Evolutionary conservation across 2,113 vertebrate species (phyloP).

Genomic region (Corvus moneduloides): DNA sequence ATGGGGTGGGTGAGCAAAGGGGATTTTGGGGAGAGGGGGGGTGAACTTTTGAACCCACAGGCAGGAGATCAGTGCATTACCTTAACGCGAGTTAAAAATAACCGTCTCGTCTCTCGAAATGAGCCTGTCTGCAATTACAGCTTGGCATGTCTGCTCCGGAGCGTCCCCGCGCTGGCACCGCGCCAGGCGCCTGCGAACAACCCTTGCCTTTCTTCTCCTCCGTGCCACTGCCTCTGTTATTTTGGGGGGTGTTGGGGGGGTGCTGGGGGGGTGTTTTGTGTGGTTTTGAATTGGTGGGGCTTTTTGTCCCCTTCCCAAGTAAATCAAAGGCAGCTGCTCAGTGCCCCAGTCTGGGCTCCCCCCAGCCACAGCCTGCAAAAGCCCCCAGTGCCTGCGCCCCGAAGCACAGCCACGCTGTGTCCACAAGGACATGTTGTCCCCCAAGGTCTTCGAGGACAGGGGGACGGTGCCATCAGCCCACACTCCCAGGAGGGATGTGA

Average conservation of each 20-base stretch:
- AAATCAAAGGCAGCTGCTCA: not conserved
- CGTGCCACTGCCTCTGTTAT: not conserved
- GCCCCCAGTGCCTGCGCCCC: not conserved
- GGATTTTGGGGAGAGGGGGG: not conserved
- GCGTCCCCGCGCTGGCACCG: conserved; percentile 72
- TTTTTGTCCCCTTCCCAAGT: not conserved
- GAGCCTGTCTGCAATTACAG: conserved; percentile 81
- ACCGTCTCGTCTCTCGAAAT: conserved; percentile 73
- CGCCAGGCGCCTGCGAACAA: conserved; percentile 65
- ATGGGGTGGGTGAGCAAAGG: fast-evolving
- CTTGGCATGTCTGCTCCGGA: conserved; percentile 75
- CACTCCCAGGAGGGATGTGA: fast-evolving
- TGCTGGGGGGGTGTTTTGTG: not conserved
- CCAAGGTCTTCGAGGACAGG: not conserved
- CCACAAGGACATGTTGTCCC: not conserved
- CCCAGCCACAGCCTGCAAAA: not conserved
- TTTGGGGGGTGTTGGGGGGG: not conserved
- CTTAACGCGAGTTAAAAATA: conserved; percentile 79
- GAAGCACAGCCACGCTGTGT: fast-evolving
- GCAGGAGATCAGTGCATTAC: conserved; percentile 72
- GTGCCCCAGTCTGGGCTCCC: not conserved
- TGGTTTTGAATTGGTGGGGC: not conserved
- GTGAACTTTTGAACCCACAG: conserved; percentile 76
- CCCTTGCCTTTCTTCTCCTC: not conserved
- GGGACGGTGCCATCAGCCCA: not conserved